Percentiles rank a stretch among this genome's conserved stretches.
Evolutionary conservation across 2,888 invertebrate species (phyloP).

Genomic region (Graphium colonna): DNA sequence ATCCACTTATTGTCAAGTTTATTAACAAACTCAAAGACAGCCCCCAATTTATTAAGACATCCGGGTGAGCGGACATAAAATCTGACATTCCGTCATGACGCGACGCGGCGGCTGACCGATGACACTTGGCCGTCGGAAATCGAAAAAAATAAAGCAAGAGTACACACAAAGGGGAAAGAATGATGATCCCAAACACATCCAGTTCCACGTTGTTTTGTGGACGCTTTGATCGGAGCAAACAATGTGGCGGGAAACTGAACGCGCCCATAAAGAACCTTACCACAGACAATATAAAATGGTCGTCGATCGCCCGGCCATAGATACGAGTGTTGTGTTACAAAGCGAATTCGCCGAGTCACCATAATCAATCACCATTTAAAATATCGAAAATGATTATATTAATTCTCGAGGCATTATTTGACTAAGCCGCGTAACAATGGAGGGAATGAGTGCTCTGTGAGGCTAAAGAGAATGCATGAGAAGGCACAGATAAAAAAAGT

Average conservation of each 20-base stretch:
- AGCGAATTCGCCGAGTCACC: slow-evolving; percentile 58
- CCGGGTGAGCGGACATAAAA: slow-evolving; percentile 23
- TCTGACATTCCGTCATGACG: slow-evolving; percentile 27
- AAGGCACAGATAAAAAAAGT: slow-evolving; percentile 36
- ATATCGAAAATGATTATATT: slow-evolving; percentile 74
- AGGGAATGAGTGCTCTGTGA: slow-evolving; percentile 59
- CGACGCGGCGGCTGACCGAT: slow-evolving; percentile 33
- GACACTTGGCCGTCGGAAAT: slow-evolving; percentile 35
- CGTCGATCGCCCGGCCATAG: slow-evolving; percentile 31
- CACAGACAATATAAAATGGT: slow-evolving; percentile 37
- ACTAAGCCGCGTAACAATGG: slow-evolving; percentile 69
- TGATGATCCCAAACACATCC: slow-evolving; percentile 27
- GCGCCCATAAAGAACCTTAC: slow-evolving; percentile 34
- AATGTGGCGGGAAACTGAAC: slow-evolving; percentile 22
- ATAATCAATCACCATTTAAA: slow-evolving; percentile 76
- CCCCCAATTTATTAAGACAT: slow-evolving; percentile 28
- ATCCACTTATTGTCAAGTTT: neutral
- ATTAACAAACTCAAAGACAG: slow-evolving; percentile 1
- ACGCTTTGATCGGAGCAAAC: slow-evolving; percentile 29
- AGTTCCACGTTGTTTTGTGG: slow-evolving; percentile 22
- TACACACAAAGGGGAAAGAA: slow-evolving; percentile 21
- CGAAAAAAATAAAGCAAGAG: slow-evolving; percentile 23
- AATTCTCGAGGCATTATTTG: slow-evolving; percentile 73
- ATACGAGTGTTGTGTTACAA: slow-evolving; percentile 39
- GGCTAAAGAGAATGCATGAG: slow-evolving; percentile 44